phyloP scores from a whole-genome alignment of 2,888 invertebrate genomes.

The Chrysina gloriosa region DNA sequence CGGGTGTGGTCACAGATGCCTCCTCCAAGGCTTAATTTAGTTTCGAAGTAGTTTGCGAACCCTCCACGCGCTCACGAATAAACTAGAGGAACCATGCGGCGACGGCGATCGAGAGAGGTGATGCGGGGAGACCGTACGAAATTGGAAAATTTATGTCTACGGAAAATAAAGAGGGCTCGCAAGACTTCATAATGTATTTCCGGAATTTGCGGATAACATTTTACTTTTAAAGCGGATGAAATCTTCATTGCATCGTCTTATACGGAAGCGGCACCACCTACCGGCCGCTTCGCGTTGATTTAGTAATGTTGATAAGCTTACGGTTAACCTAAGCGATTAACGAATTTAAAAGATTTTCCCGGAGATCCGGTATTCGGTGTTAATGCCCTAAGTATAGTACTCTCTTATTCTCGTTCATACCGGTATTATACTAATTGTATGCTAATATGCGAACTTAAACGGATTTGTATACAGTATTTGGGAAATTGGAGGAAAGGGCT shows the following conservation, averaged over 20 bases:
- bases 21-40: constrained; percentile 65
- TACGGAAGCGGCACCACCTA: neutral
- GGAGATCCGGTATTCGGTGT: too few relatives aligned
- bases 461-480: too few relatives aligned
- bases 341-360: too few relatives aligned
- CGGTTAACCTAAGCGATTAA: neutral
- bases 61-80: constrained; percentile 51
- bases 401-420: too few relatives aligned
- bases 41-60: constrained; percentile 64
- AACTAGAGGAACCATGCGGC: constrained; percentile 35
- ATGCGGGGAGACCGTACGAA: constrained; percentile 57
- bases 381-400: too few relatives aligned
- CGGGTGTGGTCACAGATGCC: constrained; percentile 67
- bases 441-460: too few relatives aligned
- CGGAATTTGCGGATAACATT: constrained; percentile 51
- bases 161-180: constrained; percentile 61
- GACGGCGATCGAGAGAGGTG: constrained; percentile 14
- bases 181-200: constrained; percentile 55
- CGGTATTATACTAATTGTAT: too few relatives aligned
- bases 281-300: neutral
- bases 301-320: neutral
- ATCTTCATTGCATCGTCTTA: constrained; percentile 28
- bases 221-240: constrained; percentile 44
- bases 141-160: constrained; percentile 65
- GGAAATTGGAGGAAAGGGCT: too few relatives aligned